Conservation (phyloP, 2,113 vertebrate species). For the Amblyornis subalaris region DNA sequence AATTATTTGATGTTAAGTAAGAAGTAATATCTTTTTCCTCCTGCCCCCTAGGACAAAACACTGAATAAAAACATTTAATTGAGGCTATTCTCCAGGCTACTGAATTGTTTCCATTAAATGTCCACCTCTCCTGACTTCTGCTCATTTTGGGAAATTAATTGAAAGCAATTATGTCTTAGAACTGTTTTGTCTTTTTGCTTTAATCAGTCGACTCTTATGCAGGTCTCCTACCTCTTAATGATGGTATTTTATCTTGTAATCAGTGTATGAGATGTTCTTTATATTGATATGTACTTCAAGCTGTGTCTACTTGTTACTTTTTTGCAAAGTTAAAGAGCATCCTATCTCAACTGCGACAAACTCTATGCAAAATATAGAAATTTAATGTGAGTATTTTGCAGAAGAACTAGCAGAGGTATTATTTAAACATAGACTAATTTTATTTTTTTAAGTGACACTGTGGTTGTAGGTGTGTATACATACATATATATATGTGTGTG, state of each 20-base stretch:
- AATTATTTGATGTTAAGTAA: slow-evolving; percentile 3
- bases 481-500: fast-evolving
- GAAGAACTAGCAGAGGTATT: neutral
- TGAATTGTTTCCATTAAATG: slow-evolving; percentile 18
- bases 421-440: fast-evolving
- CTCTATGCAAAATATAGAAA: neutral
- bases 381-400: neutral
- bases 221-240: slow-evolving; percentile 4
- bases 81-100: slow-evolving; percentile 16
- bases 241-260: slow-evolving; percentile 20
- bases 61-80: slow-evolving; percentile 33
- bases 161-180: slow-evolving; percentile 37
- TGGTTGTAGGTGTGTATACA: neutral
- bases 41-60: neutral
- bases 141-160: slow-evolving; percentile 47
- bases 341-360: neutral
- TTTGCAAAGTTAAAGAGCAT: neutral
- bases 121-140: slow-evolving; percentile 24
- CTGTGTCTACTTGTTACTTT: neutral
- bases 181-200: slow-evolving; percentile 8
- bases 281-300: slow-evolving; percentile 2
- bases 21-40: neutral
- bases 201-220: neutral
- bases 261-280: neutral
- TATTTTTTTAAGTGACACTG: neutral